Evolutionary conservation across 2,113 vertebrate species (phyloP).

Genomic region (Centrocercus urophasianus): DNA sequence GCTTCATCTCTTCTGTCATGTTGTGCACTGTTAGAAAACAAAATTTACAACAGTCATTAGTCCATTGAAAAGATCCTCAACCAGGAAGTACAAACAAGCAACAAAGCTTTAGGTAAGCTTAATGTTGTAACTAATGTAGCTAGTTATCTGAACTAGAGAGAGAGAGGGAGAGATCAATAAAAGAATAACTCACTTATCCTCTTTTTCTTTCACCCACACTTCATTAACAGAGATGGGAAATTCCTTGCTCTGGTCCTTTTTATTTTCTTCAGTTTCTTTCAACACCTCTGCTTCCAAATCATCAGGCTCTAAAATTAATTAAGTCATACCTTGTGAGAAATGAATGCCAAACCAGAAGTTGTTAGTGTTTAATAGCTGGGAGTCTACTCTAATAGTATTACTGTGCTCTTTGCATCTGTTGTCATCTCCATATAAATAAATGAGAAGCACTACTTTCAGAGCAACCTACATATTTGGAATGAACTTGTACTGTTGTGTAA

Average conservation of each 20-base stretch:
- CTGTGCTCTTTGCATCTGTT: no score
- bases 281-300: conserved; percentile 88
- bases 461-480: background rate
- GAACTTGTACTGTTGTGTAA: background rate
- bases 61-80: background rate
- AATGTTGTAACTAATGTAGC: background rate
- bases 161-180: background rate
- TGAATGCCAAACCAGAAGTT: background rate
- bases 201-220: conserved; percentile 84
- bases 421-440: no score
- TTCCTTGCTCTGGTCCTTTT: background rate
- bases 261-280: conserved; percentile 73
- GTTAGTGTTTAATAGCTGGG: no score
- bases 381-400: no score
- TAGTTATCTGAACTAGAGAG: background rate
- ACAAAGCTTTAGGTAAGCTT: background rate
- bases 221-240: conserved; percentile 69
- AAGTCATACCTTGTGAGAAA: background rate
- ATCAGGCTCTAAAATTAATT: conserved; percentile 78
- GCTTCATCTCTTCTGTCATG: conserved; percentile 56
- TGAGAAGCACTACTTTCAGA: no score
- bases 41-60: background rate
- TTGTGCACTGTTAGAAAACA: conserved; percentile 73
- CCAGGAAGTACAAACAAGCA: background rate
- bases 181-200: conserved; percentile 64